Evolutionary conservation across 2,888 invertebrate species (phyloP), one percentile per base, ranked within the genome.

Genomic region (Chrysolina americana): DNA sequence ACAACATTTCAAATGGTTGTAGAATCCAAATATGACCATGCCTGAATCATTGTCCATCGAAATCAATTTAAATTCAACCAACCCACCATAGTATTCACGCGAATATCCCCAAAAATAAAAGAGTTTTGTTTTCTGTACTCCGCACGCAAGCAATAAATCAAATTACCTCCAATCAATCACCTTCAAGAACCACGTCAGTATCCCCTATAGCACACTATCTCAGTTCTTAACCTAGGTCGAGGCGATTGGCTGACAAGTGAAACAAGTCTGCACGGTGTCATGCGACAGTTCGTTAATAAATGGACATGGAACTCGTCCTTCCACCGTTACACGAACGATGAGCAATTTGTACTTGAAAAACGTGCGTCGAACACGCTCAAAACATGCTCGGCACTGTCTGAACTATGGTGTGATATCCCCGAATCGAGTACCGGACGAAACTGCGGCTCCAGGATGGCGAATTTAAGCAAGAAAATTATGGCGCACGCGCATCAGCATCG

Each of bases 371-470:
- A 65, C 71, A 71, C 71, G 56, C 69, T 72, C 41, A 74, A 66
- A 68, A 71, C 74, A 74, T 59, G 74, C 71, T 68, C 48, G 13
- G 65, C 28, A 71, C 66, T 44, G 53, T 47, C 66, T 64, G 63
- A 74, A 70, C 47, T 47, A 64, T 64, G 36, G 36, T 36, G 36
- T 21, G 71, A 65, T 72, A 50, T 71, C 64, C 68, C 81, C 78
- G 77, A 74, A 76, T 65, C 77, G 77, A 73, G 71, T 70, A 78
- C 81, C 81, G 80, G 80, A 81, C 78, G 73, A 78, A 78, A 85
- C 85, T 85, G 85, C 84, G 85, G 86, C 85, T 83, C 85, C 85
- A 82, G 83, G 84, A 81, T 84, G 85, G 81, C 85, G 84, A 82
- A 81, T 77, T 77, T 76, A 72, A 74, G 76, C 77, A 69, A 75